Base-by-base conservation (phyloP, 2,113 vertebrate species). In the Malaclemys terrapin region DNA sequence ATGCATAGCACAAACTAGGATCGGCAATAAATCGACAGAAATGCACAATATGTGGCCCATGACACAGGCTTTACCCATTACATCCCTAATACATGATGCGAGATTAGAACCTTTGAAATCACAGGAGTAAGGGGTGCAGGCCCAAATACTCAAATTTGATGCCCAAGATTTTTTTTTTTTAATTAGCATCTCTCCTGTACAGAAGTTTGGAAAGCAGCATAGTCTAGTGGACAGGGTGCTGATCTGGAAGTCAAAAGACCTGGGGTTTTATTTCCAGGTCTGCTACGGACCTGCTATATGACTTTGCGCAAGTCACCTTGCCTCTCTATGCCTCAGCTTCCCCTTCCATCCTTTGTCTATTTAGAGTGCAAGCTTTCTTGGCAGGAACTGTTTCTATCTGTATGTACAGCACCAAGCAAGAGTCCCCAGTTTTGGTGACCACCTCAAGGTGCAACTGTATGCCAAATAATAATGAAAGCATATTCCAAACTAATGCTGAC, bases 361-460 rank as follows among this genome's bases (percentile, higher is more conserved):
- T 45, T 47, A 27, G 13, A 47, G 14, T 8, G 24, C 25, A 45
- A 12, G 42, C 38, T 47, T 29, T 14, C 11, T 76, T 42, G 72
- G 38, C 38, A 11, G 72, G 11, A 25, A 76, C 6, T 16, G 75
- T 27, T 81, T 31, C 53, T 25, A 22, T 45, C 9, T 27, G 10
- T 45, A 45, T 17, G 14, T 42, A 76, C 22, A 78, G 42, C 13
- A 2, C 38, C 24, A 27, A 25, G 24, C 42, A 47, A 12, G 10
- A n/a, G 35, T 76, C 42, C 38, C 38, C 72, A 78, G 24, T 8
- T 47, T 13, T 78, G 75, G 45, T 4, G 11, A 16, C 1, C 27
- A 29, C n/a, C 24, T 16, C n/a, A 1, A 0, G 38, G 38, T 29
- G 45, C 2, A 3, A 7, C 6, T 38, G n/a, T 0, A 0, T 14